These are phyloP conservation scores for Andrena chrysosceles DNA, from an alignment of 2,888 invertebrate genomes.

Conservation along the genomic window DNA sequence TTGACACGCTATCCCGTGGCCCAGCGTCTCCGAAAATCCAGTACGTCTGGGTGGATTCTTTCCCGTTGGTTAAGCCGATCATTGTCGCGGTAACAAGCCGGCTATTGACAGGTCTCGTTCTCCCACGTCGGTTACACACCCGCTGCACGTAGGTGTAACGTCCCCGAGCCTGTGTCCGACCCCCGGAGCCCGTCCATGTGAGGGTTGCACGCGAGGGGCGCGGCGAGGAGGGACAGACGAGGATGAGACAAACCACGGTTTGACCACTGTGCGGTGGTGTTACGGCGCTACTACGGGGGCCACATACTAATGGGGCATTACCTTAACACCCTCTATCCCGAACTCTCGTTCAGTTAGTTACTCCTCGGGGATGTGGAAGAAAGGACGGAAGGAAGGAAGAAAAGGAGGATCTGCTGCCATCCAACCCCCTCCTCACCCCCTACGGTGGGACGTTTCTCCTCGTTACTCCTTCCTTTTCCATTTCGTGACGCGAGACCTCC, in stretches of 20 bases:
- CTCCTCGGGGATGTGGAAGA: slow-evolving; percentile 80
- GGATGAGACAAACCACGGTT: slow-evolving; percentile 75
- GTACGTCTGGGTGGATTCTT: slow-evolving; percentile 77
- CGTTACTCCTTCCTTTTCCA: slow-evolving; percentile 33
- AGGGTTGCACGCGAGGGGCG: neutral
- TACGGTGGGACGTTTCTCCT: slow-evolving; percentile 24
- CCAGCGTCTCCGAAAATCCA: slow-evolving; percentile 64
- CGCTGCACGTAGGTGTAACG: slow-evolving; percentile 59
- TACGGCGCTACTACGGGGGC: slow-evolving; percentile 79
- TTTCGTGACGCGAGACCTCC: slow-evolving; percentile 26
- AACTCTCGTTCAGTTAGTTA: slow-evolving; percentile 84
- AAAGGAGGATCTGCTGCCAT: slow-evolving; percentile 35
- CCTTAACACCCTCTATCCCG: slow-evolving; percentile 83
- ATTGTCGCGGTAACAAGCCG: slow-evolving; percentile 83
- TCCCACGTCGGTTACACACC: slow-evolving; percentile 50
- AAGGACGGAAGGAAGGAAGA: slow-evolving; percentile 48
- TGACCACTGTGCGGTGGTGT: slow-evolving; percentile 78
- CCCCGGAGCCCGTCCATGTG: neutral
- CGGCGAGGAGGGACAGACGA: slow-evolving; percentile 58
- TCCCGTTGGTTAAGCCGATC: slow-evolving; percentile 83
- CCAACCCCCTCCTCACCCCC: neutral
- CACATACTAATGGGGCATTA: slow-evolving; percentile 85
- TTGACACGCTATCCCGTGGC: slow-evolving; percentile 72
- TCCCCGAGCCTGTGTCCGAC: slow-evolving; percentile 11
- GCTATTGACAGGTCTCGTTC: slow-evolving; percentile 82